phyloP scores from a whole-genome alignment of 2,797 vertebrate genomes.

The Discoglossus pictus region DNA sequence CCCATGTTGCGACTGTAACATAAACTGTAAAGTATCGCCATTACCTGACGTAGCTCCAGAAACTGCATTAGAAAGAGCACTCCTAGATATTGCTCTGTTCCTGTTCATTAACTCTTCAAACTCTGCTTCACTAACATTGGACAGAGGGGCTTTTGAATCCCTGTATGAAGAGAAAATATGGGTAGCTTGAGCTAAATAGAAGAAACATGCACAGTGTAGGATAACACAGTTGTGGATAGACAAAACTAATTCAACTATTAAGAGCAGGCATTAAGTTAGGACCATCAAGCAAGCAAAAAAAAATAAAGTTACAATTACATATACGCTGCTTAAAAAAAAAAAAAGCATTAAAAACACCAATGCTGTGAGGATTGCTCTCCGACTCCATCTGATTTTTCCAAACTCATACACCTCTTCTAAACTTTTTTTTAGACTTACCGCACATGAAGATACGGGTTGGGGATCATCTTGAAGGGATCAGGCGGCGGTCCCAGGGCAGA shows the following conservation, averaged over 20 bases:
- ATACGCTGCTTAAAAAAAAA: too few relatives aligned
- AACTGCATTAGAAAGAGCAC: slow-evolving; percentile 92
- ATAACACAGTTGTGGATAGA: too few relatives aligned
- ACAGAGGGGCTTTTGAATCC: slow-evolving; percentile 65
- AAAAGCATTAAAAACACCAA: background rate
- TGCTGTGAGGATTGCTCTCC: too few relatives aligned
- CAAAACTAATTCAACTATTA: too few relatives aligned
- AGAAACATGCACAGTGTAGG: too few relatives aligned
- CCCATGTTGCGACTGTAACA: too few relatives aligned
- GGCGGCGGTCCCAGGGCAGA: slow-evolving; percentile 70
- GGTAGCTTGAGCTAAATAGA: too few relatives aligned
- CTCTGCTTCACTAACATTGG: slow-evolving; percentile 74
- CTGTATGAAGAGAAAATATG: slow-evolving; percentile 13
- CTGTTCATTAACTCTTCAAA: slow-evolving; percentile 94
- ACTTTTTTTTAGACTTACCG: slow-evolving; percentile 60
- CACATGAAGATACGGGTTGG: slow-evolving; percentile 69
- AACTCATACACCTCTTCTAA: background rate
- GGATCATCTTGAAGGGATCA: slow-evolving; percentile 61
- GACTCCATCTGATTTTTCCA: too few relatives aligned
- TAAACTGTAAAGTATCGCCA: background rate
- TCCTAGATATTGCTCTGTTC: slow-evolving; percentile 91
- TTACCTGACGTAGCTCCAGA: slow-evolving; percentile 89
- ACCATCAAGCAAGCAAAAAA: too few relatives aligned
- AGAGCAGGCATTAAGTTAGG: too few relatives aligned
- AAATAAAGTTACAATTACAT: too few relatives aligned